Conservation (phyloP, 2,113 vertebrate species). For the Pogona vitticeps region DNA sequence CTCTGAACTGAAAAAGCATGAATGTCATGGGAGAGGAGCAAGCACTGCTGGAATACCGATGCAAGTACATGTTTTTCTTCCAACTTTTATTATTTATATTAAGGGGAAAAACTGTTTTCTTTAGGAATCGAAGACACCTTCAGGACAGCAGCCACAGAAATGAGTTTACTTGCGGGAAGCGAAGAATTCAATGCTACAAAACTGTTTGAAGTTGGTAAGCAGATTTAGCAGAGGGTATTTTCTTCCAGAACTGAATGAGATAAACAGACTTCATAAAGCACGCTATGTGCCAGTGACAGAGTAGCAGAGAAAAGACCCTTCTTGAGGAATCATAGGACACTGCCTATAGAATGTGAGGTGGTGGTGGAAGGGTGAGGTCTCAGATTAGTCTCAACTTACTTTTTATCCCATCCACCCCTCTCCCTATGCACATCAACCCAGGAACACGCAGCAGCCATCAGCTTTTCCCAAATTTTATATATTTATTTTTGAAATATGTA, state of each 20-base stretch:
- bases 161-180: slow-evolving; percentile 91
- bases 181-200: slow-evolving; percentile 97
- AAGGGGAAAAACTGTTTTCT: slow-evolving; percentile 34
- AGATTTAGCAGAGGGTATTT: slow-evolving; percentile 14
- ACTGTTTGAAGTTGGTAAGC: slow-evolving; percentile 96
- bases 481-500: too few relatives aligned
- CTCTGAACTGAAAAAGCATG: neutral
- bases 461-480: neutral
- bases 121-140: slow-evolving; percentile 96
- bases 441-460: neutral
- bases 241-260: slow-evolving; percentile 14
- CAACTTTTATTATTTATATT: slow-evolving; percentile 38
- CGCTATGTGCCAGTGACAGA: neutral
- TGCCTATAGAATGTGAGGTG: neutral
- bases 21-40: neutral
- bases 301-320: too few relatives aligned
- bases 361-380: neutral
- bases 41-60: slow-evolving; percentile 24
- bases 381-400: neutral
- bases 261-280: neutral
- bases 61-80: slow-evolving; percentile 44
- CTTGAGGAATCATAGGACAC: neutral
- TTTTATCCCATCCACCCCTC: neutral
- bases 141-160: slow-evolving; percentile 94
- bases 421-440: neutral